Evolutionary conservation across 1,140 invertebrate species (phyloP).

Genomic region (Pseudoatta argentina): DNA sequence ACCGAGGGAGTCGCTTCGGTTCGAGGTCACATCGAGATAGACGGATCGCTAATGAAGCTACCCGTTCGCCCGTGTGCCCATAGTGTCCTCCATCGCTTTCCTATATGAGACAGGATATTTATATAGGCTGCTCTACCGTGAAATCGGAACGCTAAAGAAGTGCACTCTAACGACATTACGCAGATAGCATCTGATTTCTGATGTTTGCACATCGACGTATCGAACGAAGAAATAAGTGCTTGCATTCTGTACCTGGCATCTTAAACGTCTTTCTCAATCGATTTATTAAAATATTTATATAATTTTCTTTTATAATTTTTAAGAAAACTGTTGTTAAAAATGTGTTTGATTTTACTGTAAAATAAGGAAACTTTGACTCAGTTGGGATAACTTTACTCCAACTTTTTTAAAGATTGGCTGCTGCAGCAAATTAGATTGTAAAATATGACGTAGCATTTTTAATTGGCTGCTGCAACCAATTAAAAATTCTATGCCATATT

Average conservation of each 20-base stretch:
- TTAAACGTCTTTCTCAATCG: background rate
- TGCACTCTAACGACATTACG: background rate
- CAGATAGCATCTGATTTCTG: conserved; percentile 21
- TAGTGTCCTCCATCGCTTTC: conserved; percentile 12
- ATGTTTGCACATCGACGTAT: background rate
- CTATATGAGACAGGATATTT: conserved; percentile 46
- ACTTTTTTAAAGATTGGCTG: no score
- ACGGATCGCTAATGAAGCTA: conserved; percentile 79
- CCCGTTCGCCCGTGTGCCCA: conserved; percentile 6
- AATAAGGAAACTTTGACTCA: no score
- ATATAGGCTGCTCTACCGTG: conserved; percentile 45
- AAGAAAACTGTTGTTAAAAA: background rate
- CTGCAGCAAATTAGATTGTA: no score
- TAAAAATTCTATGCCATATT: no score
- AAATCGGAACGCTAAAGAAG: conserved; percentile 47
- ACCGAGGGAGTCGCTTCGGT: conserved; percentile 63
- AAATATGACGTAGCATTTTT: no score
- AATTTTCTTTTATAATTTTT: background rate
- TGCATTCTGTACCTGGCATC: background rate
- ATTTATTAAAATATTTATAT: background rate
- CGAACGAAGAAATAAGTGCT: background rate
- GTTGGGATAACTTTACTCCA: no score
- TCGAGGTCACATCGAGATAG: conserved; percentile 63
- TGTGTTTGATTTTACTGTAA: background rate
- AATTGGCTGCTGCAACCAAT: no score